phyloP scores from a whole-genome alignment of 2,888 invertebrate species.

The Melipona bicolor region DNA sequence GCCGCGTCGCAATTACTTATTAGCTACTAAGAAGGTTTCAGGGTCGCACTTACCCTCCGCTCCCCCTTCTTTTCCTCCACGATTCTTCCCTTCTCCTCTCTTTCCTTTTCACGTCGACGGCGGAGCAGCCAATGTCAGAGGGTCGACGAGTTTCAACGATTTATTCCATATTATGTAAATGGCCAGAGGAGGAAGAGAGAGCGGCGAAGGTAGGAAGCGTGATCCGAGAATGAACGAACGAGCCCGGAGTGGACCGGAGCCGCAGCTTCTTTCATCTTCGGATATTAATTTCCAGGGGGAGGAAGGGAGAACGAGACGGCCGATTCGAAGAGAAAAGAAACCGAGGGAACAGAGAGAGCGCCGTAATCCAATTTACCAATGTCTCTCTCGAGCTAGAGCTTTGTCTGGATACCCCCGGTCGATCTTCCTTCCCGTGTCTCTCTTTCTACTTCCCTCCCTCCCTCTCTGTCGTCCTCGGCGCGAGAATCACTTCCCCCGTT shows the following conservation, averaged over 20 bases:
- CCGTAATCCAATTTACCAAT: constrained; percentile 77
- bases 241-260: constrained; percentile 52
- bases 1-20: constrained; percentile 75
- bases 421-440: constrained; percentile 41
- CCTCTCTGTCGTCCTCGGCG: constrained; percentile 9
- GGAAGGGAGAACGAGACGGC: constrained; percentile 40
- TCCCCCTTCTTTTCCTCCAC: not conserved
- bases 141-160: constrained; percentile 64
- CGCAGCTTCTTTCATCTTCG: constrained; percentile 77
- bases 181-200: constrained; percentile 35
- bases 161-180: constrained; percentile 78
- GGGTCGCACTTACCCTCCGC: not conserved
- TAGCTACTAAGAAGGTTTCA: constrained; percentile 59
- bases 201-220: constrained; percentile 40
- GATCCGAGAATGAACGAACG: constrained; percentile 54
- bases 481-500: constrained; percentile 64
- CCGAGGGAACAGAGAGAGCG: constrained; percentile 66
- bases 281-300: constrained; percentile 77
- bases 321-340: constrained; percentile 49
- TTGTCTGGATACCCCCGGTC: constrained; percentile 63
- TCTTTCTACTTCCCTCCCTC: too few relatives aligned
- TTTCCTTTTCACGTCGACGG: constrained; percentile 17
- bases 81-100: not conserved
- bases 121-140: constrained; percentile 20
- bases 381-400: constrained; percentile 62